phyloP scores from a whole-genome alignment of 2,888 invertebrate species.

The Hirtodrosophila cameraria region DNA sequence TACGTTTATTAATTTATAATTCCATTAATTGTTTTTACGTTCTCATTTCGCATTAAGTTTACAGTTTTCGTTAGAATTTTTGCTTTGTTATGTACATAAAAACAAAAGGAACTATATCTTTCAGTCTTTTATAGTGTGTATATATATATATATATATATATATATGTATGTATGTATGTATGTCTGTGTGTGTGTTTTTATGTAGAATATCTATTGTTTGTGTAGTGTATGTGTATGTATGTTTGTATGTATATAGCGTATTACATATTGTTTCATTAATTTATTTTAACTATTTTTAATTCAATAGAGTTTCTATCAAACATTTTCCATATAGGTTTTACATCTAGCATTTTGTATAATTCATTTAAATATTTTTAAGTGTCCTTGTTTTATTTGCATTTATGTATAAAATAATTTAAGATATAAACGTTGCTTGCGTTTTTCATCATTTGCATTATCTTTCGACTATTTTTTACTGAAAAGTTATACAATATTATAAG shows the following conservation, averaged over 20 bases:
- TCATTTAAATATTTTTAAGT: constrained; percentile 66
- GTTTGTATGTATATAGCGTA: constrained; percentile 49
- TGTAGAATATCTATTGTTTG: constrained; percentile 77
- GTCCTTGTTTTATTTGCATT: constrained; percentile 49
- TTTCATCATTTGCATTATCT: constrained; percentile 11
- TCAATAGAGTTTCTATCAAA: constrained; percentile 31
- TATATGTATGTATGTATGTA: constrained; percentile 43
- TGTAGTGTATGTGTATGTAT: constrained; percentile 12
- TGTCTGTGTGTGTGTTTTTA: constrained; percentile 43
- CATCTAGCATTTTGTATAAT: constrained; percentile 65
- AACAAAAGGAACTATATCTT: constrained; percentile 85
- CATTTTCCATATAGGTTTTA: constrained; percentile 39
- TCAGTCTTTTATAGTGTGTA: constrained; percentile 84
- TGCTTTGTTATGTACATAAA: constrained; percentile 83
- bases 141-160: constrained; percentile 50
- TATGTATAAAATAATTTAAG: constrained; percentile 44
- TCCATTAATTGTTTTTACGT: constrained; percentile 82
- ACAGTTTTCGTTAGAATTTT: constrained; percentile 69
- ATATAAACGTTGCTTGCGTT: constrained; percentile 38
- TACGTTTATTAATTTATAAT: constrained; percentile 72
- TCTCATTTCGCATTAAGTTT: constrained; percentile 60
- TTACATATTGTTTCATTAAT: constrained; percentile 45
- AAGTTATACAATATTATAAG: constrained; percentile 36
- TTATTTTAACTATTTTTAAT: constrained; percentile 35
- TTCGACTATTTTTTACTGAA: constrained; percentile 17